Percentiles rank a stretch among this genome's conserved stretches.
These are phyloP conservation scores for Chaetorhynchus papuensis DNA, from an alignment of 2,113 vertebrate species.

Conservation along the genomic window DNA sequence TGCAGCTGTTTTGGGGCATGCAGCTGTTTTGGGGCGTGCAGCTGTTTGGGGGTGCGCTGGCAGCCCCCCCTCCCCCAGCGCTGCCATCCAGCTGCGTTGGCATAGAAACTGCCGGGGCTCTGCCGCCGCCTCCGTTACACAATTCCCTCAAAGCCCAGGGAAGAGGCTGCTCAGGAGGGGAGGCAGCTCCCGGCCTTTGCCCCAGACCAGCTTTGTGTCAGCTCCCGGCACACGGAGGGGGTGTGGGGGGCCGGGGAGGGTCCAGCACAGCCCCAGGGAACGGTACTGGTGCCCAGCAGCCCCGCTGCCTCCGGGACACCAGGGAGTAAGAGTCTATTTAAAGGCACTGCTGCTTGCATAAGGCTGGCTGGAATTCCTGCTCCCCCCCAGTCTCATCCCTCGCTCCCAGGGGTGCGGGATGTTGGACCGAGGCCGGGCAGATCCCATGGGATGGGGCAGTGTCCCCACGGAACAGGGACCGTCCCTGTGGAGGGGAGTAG, in stretches of 20 bases:
- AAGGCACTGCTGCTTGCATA: neutral
- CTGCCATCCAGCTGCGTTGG: constrained; percentile 29
- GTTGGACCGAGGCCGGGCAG: neutral
- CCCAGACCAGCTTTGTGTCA: fast-evolving
- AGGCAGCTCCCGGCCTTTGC: neutral
- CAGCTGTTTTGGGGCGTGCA: neutral
- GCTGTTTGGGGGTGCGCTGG: neutral
- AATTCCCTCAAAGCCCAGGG: neutral
- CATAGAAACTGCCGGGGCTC: constrained; percentile 43
- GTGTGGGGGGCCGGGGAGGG: neutral
- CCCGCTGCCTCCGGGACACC: neutral
- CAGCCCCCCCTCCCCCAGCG: neutral
- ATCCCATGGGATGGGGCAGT: neutral
- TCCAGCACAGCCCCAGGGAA: neutral
- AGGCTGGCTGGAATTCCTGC: neutral
- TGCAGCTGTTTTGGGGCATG: neutral
- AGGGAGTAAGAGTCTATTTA: neutral
- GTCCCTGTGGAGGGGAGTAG: fast-evolving
- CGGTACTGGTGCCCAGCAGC: neutral
- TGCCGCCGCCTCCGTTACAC: neutral
- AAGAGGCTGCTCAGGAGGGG: neutral
- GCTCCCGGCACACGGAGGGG: neutral
- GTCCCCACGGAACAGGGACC: neutral
- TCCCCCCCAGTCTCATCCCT: neutral
- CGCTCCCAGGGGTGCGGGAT: fast-evolving